A percentile compares a stretch with the other conserved stretches of the same genome.
phyloP scores from a whole-genome alignment of 2,888 invertebrate genomes.

The Sphaerophoria rueppellii region DNA sequence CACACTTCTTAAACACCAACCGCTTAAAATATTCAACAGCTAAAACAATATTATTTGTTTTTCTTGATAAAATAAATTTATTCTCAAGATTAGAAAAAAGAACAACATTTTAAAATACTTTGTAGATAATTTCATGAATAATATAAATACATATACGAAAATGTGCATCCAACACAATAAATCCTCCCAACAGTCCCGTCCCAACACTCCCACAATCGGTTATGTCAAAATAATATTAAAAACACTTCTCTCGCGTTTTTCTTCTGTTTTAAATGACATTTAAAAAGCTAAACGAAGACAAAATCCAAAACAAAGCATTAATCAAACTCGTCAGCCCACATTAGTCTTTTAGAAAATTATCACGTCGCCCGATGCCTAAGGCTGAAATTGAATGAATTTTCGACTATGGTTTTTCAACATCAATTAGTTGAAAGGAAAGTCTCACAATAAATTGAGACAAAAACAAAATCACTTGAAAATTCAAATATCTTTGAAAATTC shows the following conservation, averaged over 20 bases:
- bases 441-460: not conserved
- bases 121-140: not conserved
- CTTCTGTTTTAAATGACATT: slow-evolving; percentile 61
- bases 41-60: slow-evolving; percentile 40
- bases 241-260: slow-evolving; percentile 43
- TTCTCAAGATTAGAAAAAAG: slow-evolving; percentile 9
- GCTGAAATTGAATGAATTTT: slow-evolving; percentile 50
- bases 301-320: slow-evolving; percentile 61
- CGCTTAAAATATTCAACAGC: slow-evolving; percentile 52
- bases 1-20: slow-evolving; percentile 53
- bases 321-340: slow-evolving; percentile 54
- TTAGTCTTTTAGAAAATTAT: slow-evolving; percentile 45
- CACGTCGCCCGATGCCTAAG: slow-evolving; percentile 23
- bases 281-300: slow-evolving; percentile 52
- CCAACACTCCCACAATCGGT: slow-evolving; percentile 12
- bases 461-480: not conserved
- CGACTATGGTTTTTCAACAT: slow-evolving; percentile 51
- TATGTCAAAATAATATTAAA: slow-evolving; percentile 41
- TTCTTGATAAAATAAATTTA: slow-evolving; percentile 51
- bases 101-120: slow-evolving; percentile 24
- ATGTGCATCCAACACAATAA: not conserved
- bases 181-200: not conserved
- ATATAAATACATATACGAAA: not conserved
- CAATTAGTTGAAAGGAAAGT: slow-evolving; percentile 24
- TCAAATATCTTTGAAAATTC: not conserved